Evolutionary conservation across 1,140 invertebrate genomes (phyloP), one percentile per base, ranked within the genome.

Genomic region (Marisa cornuarietis): DNA sequence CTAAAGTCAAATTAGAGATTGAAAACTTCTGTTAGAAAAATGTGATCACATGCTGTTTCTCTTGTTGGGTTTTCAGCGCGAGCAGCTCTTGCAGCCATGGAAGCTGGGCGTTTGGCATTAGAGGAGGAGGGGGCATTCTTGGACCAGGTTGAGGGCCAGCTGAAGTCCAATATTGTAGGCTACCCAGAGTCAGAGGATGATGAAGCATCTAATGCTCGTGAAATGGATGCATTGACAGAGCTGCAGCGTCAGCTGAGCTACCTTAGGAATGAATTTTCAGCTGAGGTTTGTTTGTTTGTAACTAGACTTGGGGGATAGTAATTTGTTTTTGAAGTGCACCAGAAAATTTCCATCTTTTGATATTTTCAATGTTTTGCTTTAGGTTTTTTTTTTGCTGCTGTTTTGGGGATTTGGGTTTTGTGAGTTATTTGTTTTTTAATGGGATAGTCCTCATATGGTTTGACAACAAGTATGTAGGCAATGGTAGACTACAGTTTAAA

Each of bases 261-360:
- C 62, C 84, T 90, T 11, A 85, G 83, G 62, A 90, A 89, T 83
- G 85, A 88, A 74, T 83, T 88, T n/a, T 86, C 85, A 74, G 79
- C 83, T 76, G 82, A 85, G 82, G 88, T 86, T 16, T 63, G 79
- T 8, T 26, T 42, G 49, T 26, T 42, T 58, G 14, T 79, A 63
- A 11, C 22, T 9, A 24, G 18, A 62, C 8, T 58, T 54, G 3
- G 20, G 26, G 22, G 54, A 72, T 61, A 16, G 13, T 6, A 51
- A 24, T 51, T 73, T 52, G 0, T 10, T 73, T 51, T 31, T 13
- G 11, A 18, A 49, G 26, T n/a, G 31, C 18, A 31, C 31, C 31
- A 51, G 31, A 18, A 26, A 22, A 31, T 49, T 18, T 14, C 20
- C 63, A 42, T 42, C 31, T 10, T 31, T 8, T 52, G 11, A 18